Percentiles rank a stretch among this genome's conserved stretches.
Conservation (phyloP, 2,888 invertebrate species). For the Dorcus parallelipipedus region DNA sequence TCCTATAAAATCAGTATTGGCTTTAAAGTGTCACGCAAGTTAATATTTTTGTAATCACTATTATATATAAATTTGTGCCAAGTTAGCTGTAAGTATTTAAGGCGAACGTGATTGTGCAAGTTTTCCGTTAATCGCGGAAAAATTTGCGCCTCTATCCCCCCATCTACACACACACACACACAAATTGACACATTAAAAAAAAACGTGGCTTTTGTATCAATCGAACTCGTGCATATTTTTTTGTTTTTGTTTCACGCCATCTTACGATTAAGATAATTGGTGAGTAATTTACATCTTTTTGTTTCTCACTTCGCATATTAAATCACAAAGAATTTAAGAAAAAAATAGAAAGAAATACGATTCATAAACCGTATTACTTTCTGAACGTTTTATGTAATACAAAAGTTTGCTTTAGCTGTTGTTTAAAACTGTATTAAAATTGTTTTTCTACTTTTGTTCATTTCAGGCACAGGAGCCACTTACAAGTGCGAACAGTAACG, state of each 20-base stretch:
- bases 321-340: no score
- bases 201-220: no score
- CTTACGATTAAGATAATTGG: constrained; percentile 35
- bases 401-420: no score
- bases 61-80: constrained; percentile 39
- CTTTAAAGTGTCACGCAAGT: constrained; percentile 41
- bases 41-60: constrained; percentile 45
- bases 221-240: not conserved
- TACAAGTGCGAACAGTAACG: constrained; percentile 74
- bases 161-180: no score
- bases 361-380: no score
- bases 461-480: constrained; percentile 78
- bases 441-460: constrained; percentile 40
- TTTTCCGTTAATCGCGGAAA: no score
- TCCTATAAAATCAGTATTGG: constrained; percentile 37
- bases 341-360: no score
- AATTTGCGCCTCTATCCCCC: no score
- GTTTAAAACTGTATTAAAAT: constrained; percentile 15
- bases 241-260: constrained; percentile 38
- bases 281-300: constrained; percentile 29
- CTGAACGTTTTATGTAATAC: no score
- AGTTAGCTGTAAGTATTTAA: constrained; percentile 14
- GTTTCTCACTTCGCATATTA: constrained; percentile 17
- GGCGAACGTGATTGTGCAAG: constrained; percentile 13
- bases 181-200: no score